Conservation (phyloP, 2,888 invertebrate genomes). For the Meganola albula region DNA sequence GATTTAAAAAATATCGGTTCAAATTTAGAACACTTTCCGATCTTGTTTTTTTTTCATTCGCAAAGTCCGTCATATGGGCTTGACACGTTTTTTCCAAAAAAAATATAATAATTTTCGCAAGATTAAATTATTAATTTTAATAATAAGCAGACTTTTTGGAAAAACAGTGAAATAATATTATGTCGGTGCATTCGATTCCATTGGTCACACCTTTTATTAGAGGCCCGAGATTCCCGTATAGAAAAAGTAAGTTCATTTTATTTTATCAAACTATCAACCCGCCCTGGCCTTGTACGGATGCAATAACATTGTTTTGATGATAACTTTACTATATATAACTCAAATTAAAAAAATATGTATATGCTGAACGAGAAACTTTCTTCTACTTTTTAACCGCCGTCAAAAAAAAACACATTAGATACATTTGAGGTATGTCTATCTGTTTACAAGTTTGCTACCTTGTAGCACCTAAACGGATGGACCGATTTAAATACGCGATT, state of each 20-base stretch:
- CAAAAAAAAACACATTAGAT: no score
- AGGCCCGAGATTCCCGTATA: conserved; percentile 72
- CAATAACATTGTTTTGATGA: no score
- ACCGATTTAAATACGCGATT: no score
- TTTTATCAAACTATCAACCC: conserved; percentile 12
- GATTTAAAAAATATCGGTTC: conserved; percentile 38
- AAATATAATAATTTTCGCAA: conserved; percentile 18
- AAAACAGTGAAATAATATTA: conserved; percentile 46
- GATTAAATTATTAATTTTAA: conserved; percentile 21
- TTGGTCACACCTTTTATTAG: conserved; percentile 69
- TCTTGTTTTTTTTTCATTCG: conserved; percentile 53
- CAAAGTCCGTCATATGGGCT: conserved; percentile 35
- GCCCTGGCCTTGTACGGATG: no score
- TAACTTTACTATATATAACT: no score
- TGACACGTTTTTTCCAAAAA: conserved; percentile 39
- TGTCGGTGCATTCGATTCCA: conserved; percentile 72
- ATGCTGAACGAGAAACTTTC: no score
- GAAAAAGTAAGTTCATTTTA: conserved; percentile 64
- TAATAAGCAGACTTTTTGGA: no score
- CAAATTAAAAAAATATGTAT: no score
- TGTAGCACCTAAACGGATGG: no score
- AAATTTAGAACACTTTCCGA: conserved; percentile 58
- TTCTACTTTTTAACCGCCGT: no score
- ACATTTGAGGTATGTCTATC: no score
- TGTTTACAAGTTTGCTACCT: no score